Base-by-base conservation (phyloP, 2,888 invertebrate species). In the Pollenia amentaria region DNA sequence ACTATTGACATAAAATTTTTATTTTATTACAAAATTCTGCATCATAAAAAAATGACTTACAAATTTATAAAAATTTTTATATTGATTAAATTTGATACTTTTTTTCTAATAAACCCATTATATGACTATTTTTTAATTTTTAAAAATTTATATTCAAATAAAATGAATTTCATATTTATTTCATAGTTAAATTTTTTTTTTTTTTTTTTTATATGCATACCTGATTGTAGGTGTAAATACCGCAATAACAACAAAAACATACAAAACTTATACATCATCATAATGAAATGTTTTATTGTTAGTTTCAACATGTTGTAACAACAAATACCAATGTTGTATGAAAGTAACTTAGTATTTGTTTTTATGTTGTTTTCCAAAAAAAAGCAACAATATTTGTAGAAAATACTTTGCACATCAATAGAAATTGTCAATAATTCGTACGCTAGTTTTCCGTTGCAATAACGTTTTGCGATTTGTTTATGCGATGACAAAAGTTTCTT, bases 401-500 rank as follows among this genome's bases (percentile, higher is more conserved):
- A 79, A 62, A 62, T 64, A 21, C 16, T 53, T 4, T 53, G 38
- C n/a, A 53, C 38, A 48, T 84, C 76, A 84, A 84, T 72, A 84
- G 77, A 87, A 77, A 64, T 77, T 87, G 72, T 87, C 84, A 84
- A 87, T 80, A 84, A 77, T 81, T 80, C 87, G 77, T 64, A 77
- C 55, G 80, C 29, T 46, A 53, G 29, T 84, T 87, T 84, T 87
- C 87, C 87, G 87, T 73, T 72, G 21, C 65, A 60, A 62, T 69
- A 78, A n/a, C 67, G 51, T 62, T 67, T 77, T 80, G 62, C 44
- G 84, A 87, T 84, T 84, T 87, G 77, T 87, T 84, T 84, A 69
- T 73, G 76, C 65, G 60, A 60, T 80, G 80, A 80, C 83, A 87
- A 83, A 83, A 87, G 75, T 86, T 73, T 51, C 67, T 46, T 70